Evolutionary conservation across 2,113 vertebrate species (phyloP).

Genomic region (Xenopus tropicalis): UCB_Xtro_10.0 CM004449.2:68965001-68965500

Average conservation of each 20-base stretch:
- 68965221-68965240: constrained; percentile 14
- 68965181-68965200: not conserved
- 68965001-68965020: not conserved
- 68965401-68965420: constrained; percentile 82
- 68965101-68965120: not conserved
- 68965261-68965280: constrained; percentile 52
- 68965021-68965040: not conserved
- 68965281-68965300: constrained; percentile 51
- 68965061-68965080: not conserved
- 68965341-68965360: constrained; percentile 78
- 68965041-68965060: no score
- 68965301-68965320: constrained; percentile 43
- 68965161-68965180: not conserved
- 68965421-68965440: constrained; percentile 52
- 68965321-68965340: constrained; percentile 63
- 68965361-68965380: constrained; percentile 83
- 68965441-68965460: constrained; percentile 5
- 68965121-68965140: not conserved
- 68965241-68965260: constrained; percentile 36
- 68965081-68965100: not conserved
- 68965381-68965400: constrained; percentile 78
- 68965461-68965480: constrained; percentile 7
- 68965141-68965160: not conserved
- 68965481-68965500: constrained; percentile 9
- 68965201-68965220: not conserved